Conservation (phyloP, 2,888 invertebrate genomes). For the Tricholauxania praeusta region DNA sequence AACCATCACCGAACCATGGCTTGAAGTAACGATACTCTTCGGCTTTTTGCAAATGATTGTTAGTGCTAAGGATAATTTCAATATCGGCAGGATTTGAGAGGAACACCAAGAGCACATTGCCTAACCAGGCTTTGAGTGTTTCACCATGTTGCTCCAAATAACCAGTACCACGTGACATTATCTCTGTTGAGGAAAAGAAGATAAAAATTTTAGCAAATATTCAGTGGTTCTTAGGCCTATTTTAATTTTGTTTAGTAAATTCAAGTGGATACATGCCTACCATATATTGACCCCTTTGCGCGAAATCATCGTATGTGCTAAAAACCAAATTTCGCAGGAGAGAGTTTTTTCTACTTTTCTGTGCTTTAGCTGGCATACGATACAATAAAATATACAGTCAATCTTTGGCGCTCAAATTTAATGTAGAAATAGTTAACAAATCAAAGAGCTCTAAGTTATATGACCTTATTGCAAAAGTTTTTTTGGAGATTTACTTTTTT, state of each 20-base stretch:
- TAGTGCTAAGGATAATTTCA: conserved; percentile 80
- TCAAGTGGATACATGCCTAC: not conserved
- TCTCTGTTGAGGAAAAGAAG: conserved; percentile 46
- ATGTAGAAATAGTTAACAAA: too few relatives aligned
- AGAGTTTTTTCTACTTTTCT: too few relatives aligned
- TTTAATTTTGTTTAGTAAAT: not conserved
- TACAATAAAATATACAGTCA: too few relatives aligned
- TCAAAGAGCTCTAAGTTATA: too few relatives aligned
- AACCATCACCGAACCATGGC: conserved; percentile 84
- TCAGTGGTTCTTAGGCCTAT: not conserved
- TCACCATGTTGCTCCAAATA: conserved; percentile 69
- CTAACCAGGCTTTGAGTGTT: conserved; percentile 83
- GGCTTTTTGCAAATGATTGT: conserved; percentile 81
- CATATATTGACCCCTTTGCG: too few relatives aligned
- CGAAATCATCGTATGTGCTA: too few relatives aligned
- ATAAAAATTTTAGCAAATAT: not conserved
- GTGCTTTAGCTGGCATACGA: too few relatives aligned
- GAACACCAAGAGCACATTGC: conserved; percentile 77
- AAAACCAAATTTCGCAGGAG: too few relatives aligned
- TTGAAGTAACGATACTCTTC: conserved; percentile 80
- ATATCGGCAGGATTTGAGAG: conserved; percentile 78
- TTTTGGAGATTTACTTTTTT: too few relatives aligned
- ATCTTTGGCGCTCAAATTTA: too few relatives aligned
- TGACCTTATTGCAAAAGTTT: too few relatives aligned
- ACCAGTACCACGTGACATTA: conserved; percentile 52